Base-by-base conservation (phyloP, 2,888 invertebrate species). In the Plagiodera versicolora region DNA sequence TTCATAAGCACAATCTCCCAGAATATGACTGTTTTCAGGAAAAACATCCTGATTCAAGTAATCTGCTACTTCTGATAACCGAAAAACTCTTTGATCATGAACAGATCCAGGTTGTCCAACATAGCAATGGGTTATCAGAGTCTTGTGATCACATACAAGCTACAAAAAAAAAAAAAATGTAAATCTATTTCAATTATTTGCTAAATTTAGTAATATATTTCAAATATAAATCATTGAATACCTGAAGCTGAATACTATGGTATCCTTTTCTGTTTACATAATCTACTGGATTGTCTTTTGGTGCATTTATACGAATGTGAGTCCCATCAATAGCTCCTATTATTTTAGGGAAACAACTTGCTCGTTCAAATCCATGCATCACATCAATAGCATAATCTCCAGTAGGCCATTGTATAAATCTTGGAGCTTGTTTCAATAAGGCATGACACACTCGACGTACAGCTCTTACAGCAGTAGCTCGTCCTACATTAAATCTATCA, bases 71-170 rank as follows among this genome's bases (percentile, higher is more conserved):
- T 61, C 63, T 19, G 68, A 71, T 28, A 55, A 20, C 4, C 59
- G 56, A 59, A 70, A 70, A 17, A 64, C 60, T 55, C 67, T 54
- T 14, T 64, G 64, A 61, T 70, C 70, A 56, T 70, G 65, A 8
- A 66, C 58, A 16, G 69, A 70, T 8, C 65, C 67, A 19, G 65
- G 59, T 50, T 70, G 56, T 48, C 67, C 69, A 20, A 54, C 60
- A 59, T 64, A 68, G 47, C 63, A 62, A 58, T 69, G 65, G 1
- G 62, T 68, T 9, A 71, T 61, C 16, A 56, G 9, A 14, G 16
- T 51, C 11, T 45, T 62, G 52, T 69, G 66, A 60, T 71, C 66
- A 60, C 70, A 70, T n/a, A 71, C 61, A 14, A 64, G 39, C 67
- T 69, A 54, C 8, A 64, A 63, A 4, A 28, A 56, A 52, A 35